Conservation (phyloP, 2,113 vertebrate genomes). For the Eclectus roratus region DNA sequence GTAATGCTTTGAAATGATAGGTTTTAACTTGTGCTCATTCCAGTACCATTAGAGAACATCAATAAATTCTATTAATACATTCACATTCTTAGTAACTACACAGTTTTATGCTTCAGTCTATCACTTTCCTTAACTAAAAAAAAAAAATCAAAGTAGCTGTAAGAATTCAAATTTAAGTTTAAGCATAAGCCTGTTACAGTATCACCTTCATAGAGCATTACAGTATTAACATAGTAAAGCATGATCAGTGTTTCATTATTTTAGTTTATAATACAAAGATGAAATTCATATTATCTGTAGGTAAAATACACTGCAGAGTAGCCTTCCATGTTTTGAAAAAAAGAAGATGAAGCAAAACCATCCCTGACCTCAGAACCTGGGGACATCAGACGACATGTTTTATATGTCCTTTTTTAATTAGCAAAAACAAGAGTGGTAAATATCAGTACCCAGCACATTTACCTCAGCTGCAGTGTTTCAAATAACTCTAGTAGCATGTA, state of each 20-base stretch:
- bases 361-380: not conserved
- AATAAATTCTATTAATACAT: conserved; percentile 21
- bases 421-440: not conserved
- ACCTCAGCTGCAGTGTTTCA: not conserved
- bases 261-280: not conserved
- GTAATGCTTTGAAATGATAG: not conserved
- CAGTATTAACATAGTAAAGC: not conserved
- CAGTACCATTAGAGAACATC: not conserved
- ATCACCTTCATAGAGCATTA: not conserved
- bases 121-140: not conserved
- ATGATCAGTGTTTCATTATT: not conserved
- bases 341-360: not conserved
- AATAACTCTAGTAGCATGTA: not conserved
- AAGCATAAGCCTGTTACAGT: not conserved
- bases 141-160: not conserved
- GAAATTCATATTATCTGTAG: not conserved
- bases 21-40: not conserved
- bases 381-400: not conserved
- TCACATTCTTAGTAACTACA: conserved; percentile 14
- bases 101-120: not conserved
- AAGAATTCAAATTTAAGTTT: not conserved
- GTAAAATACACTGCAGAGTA: not conserved
- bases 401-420: not conserved
- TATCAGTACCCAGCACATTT: not conserved
- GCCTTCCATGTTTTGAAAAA: not conserved